Evolutionary conservation across 2,888 invertebrate species (phyloP).

Genomic region (Zeuzera pyrina): DNA sequence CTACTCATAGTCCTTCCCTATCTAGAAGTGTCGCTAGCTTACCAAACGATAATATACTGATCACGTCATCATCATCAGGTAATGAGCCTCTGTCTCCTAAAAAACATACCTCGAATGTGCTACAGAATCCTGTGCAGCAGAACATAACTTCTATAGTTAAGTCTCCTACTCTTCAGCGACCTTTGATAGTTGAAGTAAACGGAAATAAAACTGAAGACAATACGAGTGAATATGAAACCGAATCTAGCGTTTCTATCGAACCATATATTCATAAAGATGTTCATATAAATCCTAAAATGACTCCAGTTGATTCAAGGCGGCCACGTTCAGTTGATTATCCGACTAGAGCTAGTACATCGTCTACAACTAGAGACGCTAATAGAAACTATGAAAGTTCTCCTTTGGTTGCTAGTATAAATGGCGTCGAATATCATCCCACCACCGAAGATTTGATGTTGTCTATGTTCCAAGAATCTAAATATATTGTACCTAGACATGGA

Average conservation of each 20-base stretch:
- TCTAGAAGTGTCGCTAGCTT: conserved; percentile 51
- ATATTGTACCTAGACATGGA: conserved; percentile 51
- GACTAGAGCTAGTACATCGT: conserved; percentile 21
- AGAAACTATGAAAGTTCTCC: conserved; percentile 57
- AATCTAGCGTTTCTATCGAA: conserved; percentile 37
- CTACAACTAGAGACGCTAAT: conserved; percentile 28
- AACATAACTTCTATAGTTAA: conserved; percentile 39
- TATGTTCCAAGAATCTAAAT: conserved; percentile 64
- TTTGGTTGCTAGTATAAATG: conserved; percentile 61
- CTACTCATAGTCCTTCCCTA: conserved; percentile 38
- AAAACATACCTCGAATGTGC: not conserved
- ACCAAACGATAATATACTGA: conserved; percentile 34
- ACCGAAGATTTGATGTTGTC: conserved; percentile 62
- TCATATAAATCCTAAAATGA: conserved; percentile 70
- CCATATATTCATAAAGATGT: conserved; percentile 68
- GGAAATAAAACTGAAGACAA: conserved; percentile 38
- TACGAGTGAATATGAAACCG: conserved; percentile 40
- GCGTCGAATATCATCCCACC: conserved; percentile 62
- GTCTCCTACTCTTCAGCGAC: conserved; percentile 53
- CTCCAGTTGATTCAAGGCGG: conserved; percentile 53
- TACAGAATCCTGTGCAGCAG: conserved; percentile 33
- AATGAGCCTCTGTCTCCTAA: conserved; percentile 15
- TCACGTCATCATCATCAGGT: conserved; percentile 26
- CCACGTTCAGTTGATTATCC: conserved; percentile 59
- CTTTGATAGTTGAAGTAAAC: conserved; percentile 54